These are phyloP conservation scores for Scelioninae gen. 1 DNA, from an alignment of 2,888 invertebrate genomes.

Conservation along the genomic window DNA sequence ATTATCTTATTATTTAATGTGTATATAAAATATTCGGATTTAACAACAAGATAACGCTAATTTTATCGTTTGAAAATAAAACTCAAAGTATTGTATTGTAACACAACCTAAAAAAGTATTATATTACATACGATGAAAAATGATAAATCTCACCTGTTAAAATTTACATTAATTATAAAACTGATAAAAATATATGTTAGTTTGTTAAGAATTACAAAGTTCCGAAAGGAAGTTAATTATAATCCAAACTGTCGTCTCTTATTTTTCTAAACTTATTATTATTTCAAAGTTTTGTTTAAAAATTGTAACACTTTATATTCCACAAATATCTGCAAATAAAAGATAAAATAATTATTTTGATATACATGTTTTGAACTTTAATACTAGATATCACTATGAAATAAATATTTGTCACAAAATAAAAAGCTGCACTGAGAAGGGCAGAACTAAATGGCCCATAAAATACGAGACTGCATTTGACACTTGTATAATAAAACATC, in stretches of 20 bases:
- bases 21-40: neutral
- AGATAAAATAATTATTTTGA: too few relatives aligned
- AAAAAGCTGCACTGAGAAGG: conserved; percentile 1
- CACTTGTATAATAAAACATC: conserved; percentile 12
- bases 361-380: neutral
- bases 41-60: neutral
- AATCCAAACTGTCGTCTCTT: too few relatives aligned
- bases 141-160: neutral
- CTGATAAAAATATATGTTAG: neutral
- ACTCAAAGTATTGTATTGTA: too few relatives aligned
- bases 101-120: neutral
- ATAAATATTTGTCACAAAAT: neutral
- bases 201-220: too few relatives aligned
- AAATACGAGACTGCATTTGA: conserved; percentile 22
- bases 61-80: neutral
- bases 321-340: too few relatives aligned
- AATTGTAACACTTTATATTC: too few relatives aligned
- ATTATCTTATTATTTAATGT: neutral
- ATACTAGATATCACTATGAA: neutral
- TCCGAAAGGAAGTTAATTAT: too few relatives aligned
- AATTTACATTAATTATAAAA: too few relatives aligned
- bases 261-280: too few relatives aligned
- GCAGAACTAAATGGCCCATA: conserved; percentile 7
- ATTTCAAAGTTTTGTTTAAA: too few relatives aligned
- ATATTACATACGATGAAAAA: conserved; percentile 4